A percentile compares a stretch with the other conserved stretches of the same genome.
Evolutionary conservation across 2,113 vertebrate species (phyloP).

Genomic region (Alaudala cheleensis): DNA sequence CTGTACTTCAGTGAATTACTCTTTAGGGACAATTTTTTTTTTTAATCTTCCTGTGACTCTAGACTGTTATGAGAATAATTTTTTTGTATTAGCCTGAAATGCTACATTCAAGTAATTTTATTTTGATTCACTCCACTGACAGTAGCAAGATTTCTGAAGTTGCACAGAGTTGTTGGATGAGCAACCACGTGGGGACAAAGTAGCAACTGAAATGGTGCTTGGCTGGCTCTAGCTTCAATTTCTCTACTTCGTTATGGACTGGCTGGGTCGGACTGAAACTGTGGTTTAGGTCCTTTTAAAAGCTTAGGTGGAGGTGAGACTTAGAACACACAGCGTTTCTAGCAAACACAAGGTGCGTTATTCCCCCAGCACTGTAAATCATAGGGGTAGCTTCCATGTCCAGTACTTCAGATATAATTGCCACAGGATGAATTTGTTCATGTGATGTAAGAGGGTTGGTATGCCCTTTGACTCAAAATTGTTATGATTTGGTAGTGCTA

Average conservation of each 20-base stretch:
- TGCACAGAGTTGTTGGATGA: neutral
- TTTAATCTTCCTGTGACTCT: neutral
- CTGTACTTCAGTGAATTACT: neutral
- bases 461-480: neutral
- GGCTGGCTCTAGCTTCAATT: neutral
- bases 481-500: neutral
- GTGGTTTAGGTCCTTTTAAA: neutral
- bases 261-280: neutral
- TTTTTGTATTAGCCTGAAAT: neutral
- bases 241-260: neutral
- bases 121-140: neutral
- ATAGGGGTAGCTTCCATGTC: neutral
- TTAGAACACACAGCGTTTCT: neutral
- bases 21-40: neutral
- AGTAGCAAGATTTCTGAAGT: neutral
- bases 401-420: neutral
- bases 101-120: neutral
- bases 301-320: neutral
- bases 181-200: accelerated
- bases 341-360: accelerated
- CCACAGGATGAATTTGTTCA: neutral
- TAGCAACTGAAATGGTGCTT: neutral
- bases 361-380: neutral
- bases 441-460: neutral
- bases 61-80: neutral